phyloP scores from a whole-genome alignment of 2,888 invertebrate genomes.

The Drosophila aldrichi region DNA sequence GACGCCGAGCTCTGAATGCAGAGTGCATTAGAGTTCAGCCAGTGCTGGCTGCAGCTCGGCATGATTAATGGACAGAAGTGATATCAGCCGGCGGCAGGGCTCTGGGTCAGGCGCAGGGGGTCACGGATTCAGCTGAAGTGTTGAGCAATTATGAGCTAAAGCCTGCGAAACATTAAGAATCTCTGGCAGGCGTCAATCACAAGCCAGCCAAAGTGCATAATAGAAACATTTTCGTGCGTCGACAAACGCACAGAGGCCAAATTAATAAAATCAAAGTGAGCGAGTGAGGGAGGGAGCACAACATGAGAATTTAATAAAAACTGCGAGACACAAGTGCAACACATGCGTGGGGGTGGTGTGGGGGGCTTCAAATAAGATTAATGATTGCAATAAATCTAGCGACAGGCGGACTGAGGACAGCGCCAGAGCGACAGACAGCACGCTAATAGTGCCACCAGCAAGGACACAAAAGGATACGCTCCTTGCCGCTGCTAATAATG shows the following conservation, averaged over 20 bases:
- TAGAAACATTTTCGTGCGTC: constrained; percentile 50
- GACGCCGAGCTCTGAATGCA: constrained; percentile 42
- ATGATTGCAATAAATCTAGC: constrained; percentile 85
- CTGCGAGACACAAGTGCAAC: constrained; percentile 54
- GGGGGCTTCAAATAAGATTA: constrained; percentile 82
- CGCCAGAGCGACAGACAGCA: constrained; percentile 22
- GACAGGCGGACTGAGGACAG: constrained; percentile 72
- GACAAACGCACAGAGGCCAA: constrained; percentile 64
- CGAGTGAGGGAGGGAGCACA: constrained; percentile 39
- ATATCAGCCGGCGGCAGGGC: constrained; percentile 10
- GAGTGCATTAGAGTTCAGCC: constrained; percentile 52
- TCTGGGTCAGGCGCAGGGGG: neutral
- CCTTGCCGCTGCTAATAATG: constrained; percentile 71
- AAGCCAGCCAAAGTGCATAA: constrained; percentile 61
- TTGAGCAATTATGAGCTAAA: constrained; percentile 70
- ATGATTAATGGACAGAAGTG: constrained; percentile 66
- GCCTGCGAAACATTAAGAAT: constrained; percentile 70
- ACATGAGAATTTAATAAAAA: constrained; percentile 76
- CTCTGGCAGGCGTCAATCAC: constrained; percentile 79
- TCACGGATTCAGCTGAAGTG: constrained; percentile 58
- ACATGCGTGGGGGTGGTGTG: constrained; percentile 35
- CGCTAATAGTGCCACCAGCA: constrained; percentile 81
- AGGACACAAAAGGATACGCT: constrained; percentile 80
- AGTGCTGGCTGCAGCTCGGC: constrained; percentile 50
- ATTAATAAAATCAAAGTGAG: constrained; percentile 78